Conservation (phyloP, 1,140 invertebrate genomes). For the Hestina assimilis region DNA sequence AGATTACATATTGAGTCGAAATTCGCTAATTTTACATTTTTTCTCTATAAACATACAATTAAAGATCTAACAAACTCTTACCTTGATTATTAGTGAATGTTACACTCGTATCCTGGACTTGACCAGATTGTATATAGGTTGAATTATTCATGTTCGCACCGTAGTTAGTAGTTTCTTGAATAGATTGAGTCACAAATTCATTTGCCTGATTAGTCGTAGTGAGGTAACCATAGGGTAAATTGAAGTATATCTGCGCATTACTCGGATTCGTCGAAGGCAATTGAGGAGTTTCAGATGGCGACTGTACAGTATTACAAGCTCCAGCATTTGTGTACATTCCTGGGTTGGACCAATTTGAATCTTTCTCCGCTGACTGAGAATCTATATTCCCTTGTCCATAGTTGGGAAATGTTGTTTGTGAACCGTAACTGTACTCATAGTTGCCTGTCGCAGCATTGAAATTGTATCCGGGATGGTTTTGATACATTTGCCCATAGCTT, state of each 20-base stretch:
- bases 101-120: constrained; percentile 44
- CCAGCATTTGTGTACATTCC: constrained; percentile 61
- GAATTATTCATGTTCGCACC: constrained; percentile 53
- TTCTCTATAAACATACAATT: constrained; percentile 12
- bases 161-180: constrained; percentile 44
- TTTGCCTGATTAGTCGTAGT: constrained; percentile 52
- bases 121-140: constrained; percentile 61
- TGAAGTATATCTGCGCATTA: constrained; percentile 72
- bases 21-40: constrained; percentile 11
- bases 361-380: constrained; percentile 32
- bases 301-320: constrained; percentile 69
- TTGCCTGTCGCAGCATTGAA: constrained; percentile 69
- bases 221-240: constrained; percentile 76
- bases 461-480: constrained; percentile 78
- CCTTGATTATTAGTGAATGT: constrained; percentile 59
- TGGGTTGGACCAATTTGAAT: constrained; percentile 45
- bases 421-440: constrained; percentile 79
- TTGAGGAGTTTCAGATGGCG: constrained; percentile 71
- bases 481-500: constrained; percentile 60
- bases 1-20: constrained; percentile 30
- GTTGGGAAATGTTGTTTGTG: constrained; percentile 62
- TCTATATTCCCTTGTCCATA: constrained; percentile 38
- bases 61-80: constrained; percentile 44
- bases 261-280: constrained; percentile 31
- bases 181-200: constrained; percentile 29